Percentiles rank a stretch among this genome's conserved stretches.
Evolutionary conservation across 2,797 vertebrate genomes (phyloP).

Genomic region (Bucorvus abyssinicus): DNA sequence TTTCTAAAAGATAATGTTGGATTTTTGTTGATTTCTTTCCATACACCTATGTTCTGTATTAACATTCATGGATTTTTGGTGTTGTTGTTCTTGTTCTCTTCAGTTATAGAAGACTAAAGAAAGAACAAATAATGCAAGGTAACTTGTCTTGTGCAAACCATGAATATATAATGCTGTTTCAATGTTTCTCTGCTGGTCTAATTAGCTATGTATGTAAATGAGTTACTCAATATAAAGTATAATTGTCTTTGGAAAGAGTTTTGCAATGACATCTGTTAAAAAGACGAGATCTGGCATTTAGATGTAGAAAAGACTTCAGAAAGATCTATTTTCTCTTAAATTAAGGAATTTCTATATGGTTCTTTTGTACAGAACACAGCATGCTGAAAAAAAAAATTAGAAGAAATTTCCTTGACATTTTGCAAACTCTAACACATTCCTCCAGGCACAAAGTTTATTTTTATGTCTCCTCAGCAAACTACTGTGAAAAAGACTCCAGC

Average conservation of each 20-base stretch:
- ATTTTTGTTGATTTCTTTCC: neutral
- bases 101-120: neutral
- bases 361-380: neutral
- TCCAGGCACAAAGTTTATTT: slow-evolving; percentile 41
- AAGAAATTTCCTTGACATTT: slow-evolving; percentile 34
- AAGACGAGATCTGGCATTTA: neutral
- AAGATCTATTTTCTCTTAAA: slow-evolving; percentile 14
- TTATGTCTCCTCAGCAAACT: slow-evolving; percentile 16
- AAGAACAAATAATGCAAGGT: neutral
- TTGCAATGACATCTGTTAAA: neutral
- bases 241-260: neutral
- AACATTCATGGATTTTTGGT: neutral
- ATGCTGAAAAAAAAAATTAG: neutral
- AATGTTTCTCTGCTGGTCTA: neutral
- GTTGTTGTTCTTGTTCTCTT: neutral
- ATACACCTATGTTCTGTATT: neutral
- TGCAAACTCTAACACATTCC: slow-evolving; percentile 32
- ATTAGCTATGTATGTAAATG: neutral
- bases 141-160: neutral
- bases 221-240: neutral
- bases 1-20: neutral
- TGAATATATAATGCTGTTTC: neutral
- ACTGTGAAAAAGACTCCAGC: neutral
- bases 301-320: slow-evolving; percentile 10
- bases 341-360: neutral